phyloP scores from a whole-genome alignment of 1,140 invertebrate species.

The Orchesella cincta region DNA sequence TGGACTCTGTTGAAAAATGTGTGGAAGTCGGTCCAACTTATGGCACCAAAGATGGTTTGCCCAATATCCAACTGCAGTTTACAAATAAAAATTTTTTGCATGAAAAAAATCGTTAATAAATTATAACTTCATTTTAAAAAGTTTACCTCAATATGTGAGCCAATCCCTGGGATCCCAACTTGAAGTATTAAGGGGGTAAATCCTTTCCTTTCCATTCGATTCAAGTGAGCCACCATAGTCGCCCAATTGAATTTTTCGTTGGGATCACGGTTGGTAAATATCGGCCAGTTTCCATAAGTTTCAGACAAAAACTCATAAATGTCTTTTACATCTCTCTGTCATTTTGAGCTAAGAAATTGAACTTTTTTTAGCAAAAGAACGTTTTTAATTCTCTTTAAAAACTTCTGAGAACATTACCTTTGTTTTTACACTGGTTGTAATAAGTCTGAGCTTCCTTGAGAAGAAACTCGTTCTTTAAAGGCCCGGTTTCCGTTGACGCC shows the following conservation, averaged over 20 bases:
- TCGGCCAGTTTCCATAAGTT: not conserved
- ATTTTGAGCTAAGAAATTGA: too few relatives aligned
- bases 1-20: not conserved
- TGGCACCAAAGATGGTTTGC: too few relatives aligned
- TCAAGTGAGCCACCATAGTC: not conserved
- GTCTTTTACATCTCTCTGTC: not conserved
- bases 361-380: too few relatives aligned
- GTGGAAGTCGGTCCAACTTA: not conserved
- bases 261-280: not conserved
- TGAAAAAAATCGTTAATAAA: not conserved
- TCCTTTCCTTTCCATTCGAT: not conserved
- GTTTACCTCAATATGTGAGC: too few relatives aligned
- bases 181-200: not conserved
- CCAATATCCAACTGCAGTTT: too few relatives aligned
- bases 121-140: too few relatives aligned
- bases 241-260: not conserved
- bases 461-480: too few relatives aligned
- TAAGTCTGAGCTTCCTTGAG: not conserved
- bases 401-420: too few relatives aligned
- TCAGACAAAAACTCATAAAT: not conserved
- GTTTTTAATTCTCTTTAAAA: too few relatives aligned
- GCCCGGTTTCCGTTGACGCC: too few relatives aligned
- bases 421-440: constrained; percentile 1
- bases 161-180: not conserved
- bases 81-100: not conserved